Evolutionary conservation across 2,113 vertebrate species (phyloP), one percentile per base, ranked within the genome.

Genomic region (Chauna torquata): DNA sequence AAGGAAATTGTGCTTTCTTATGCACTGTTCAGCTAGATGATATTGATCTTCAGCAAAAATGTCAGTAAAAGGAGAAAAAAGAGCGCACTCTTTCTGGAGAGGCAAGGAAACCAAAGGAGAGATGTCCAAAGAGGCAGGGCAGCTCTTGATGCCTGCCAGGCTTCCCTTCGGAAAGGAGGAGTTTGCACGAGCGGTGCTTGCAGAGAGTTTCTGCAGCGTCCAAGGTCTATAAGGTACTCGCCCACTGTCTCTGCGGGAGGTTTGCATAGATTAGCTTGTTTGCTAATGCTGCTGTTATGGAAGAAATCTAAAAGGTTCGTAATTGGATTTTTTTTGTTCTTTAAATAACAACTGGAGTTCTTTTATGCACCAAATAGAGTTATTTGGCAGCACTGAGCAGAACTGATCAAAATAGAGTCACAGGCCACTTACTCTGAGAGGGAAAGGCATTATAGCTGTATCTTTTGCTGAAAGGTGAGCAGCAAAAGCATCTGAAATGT

Each of bases 141-240:
- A 24, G 58, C 58, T n/a, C 42, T 8, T 17, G 50, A 30, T 44
- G 36, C 58, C 30, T 15, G 69, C 25, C 22, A 3, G 25, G 45
- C 23, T 5, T 49, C 58, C 49, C 49, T 49, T 25, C 13, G 5
- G 17, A 24, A 11, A 13, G 58, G 64, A 5, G 8, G 57, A 8
- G 7, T 3, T 30, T 8, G 20, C 64, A 4, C 19, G 19, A 4
- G 0, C 9, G 34, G 25, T 8, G 30, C 57, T 40, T 25, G 30
- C n/a, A 20, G 7, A 64, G 40, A 25, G 36, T 7, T 55, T 71
- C 72, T 2, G 2, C 16, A 7, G 24, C 11, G 1, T 25, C 49
- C 25, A 4, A 12, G 30, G 34, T 27, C 9, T 1, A 1, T 14
- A 22, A 16, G 59, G 69, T 42, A 8, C 58, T n/a, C 7, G 1